These are phyloP conservation scores for Synanthedon formicaeformis DNA, from an alignment of 2,888 invertebrate species.

Conservation along the genomic window DNA sequence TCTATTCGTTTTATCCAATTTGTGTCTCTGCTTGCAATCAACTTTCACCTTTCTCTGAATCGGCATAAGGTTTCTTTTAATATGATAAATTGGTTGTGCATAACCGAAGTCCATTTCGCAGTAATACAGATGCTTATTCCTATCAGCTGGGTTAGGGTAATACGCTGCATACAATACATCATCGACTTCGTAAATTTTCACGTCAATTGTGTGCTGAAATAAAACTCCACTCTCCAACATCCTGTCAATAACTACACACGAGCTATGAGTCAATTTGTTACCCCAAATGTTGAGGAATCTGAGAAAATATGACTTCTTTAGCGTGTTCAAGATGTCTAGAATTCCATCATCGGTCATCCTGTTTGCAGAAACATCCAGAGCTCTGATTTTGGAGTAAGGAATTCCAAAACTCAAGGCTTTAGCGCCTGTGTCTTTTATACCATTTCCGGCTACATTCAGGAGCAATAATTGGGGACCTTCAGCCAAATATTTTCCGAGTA, in stretches of 20 bases:
- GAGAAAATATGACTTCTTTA: slow-evolving; percentile 62
- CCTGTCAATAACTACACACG: slow-evolving; percentile 45
- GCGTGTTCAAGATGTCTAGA: slow-evolving; percentile 61
- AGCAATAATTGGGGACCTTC: slow-evolving; percentile 57
- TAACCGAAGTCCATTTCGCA: slow-evolving; percentile 57
- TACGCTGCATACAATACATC: slow-evolving; percentile 40
- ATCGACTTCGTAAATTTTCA: slow-evolving; percentile 45
- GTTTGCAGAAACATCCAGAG: slow-evolving; percentile 71
- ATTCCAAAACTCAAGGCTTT: slow-evolving; percentile 65
- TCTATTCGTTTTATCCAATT: slow-evolving; percentile 38
- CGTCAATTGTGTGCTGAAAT: slow-evolving; percentile 49
- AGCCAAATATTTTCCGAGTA: slow-evolving; percentile 64
- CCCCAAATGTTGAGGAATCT: slow-evolving; percentile 57
- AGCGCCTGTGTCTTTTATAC: slow-evolving; percentile 68
- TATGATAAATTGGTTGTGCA: slow-evolving; percentile 48
- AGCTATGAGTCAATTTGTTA: slow-evolving; percentile 42
- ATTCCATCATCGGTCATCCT: slow-evolving; percentile 65
- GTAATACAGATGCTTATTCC: slow-evolving; percentile 69
- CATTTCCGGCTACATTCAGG: slow-evolving; percentile 69
- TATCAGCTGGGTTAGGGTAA: slow-evolving; percentile 49
- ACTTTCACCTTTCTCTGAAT: slow-evolving; percentile 32
- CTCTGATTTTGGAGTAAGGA: slow-evolving; percentile 69
- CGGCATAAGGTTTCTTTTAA: slow-evolving; percentile 33
- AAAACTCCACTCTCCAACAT: slow-evolving; percentile 44
- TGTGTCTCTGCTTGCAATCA: slow-evolving; percentile 43